phyloP scores from a whole-genome alignment of 2,113 vertebrate genomes.

The Hippocampus guttulatus region DNA sequence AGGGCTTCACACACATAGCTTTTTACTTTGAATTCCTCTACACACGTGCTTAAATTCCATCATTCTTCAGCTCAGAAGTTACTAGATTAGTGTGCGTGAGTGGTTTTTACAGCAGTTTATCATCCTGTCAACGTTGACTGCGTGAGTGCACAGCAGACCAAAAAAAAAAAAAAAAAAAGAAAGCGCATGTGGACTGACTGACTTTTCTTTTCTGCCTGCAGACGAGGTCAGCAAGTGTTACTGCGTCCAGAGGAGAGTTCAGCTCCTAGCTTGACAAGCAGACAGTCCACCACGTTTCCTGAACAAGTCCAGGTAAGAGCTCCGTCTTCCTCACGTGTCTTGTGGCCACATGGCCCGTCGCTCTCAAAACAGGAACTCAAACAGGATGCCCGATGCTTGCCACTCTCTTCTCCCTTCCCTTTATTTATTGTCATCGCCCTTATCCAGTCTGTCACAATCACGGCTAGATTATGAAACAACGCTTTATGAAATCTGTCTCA shows the following conservation, averaged over 20 bases:
- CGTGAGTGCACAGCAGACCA: slow-evolving; percentile 16
- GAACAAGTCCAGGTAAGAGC: slow-evolving; percentile 65
- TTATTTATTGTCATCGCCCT: background rate
- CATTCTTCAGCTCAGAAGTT: slow-evolving; percentile 29
- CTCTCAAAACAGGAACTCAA: background rate
- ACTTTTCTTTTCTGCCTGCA: slow-evolving; percentile 45
- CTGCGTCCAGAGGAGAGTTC: slow-evolving; percentile 67
- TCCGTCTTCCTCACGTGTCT: background rate
- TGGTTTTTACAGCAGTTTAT: slow-evolving; percentile 30
- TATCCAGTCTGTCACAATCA: background rate
- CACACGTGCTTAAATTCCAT: slow-evolving; percentile 51
- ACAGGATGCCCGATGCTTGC: background rate
- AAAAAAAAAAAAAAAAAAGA: background rate
- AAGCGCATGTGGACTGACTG: slow-evolving; percentile 16
- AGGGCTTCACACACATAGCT: slow-evolving; percentile 39
- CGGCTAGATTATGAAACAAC: background rate
- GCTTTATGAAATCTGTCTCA: background rate
- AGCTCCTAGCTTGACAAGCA: slow-evolving; percentile 47
- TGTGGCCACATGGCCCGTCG: background rate
- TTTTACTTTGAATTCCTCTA: slow-evolving; percentile 38
- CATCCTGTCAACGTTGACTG: slow-evolving; percentile 31
- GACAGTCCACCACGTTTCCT: slow-evolving; percentile 54
- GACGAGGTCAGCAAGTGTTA: slow-evolving; percentile 72
- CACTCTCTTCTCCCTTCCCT: background rate
- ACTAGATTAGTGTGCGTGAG: slow-evolving; percentile 10